Base-by-base conservation (phyloP, 2,888 invertebrate species). In the Sphinx pinastri region DNA sequence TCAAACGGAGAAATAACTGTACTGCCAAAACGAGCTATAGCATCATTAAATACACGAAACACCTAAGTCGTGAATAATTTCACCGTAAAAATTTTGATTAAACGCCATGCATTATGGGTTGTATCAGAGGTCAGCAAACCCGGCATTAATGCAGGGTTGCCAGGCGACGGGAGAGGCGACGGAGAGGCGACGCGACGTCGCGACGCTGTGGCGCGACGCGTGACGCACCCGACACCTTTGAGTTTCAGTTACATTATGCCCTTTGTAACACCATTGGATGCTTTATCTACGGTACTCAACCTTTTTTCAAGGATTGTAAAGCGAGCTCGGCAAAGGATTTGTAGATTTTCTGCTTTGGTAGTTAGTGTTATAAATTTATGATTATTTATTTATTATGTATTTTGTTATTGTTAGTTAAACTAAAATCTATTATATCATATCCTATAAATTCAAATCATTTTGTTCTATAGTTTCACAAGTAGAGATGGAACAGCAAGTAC, bases 61-160 rank as follows among this genome's bases (percentile, higher is more conserved):
- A 49, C 49, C 47, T 19, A 47, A 13, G 19, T 67, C 19, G n/a
- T 51, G 67, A 16, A 67, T 67, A 67, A 52, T 67, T 67, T 25
- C n/a, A 14, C 38, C 68, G 57, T 55, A 57, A 57, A 68, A 68
- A 14, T 11, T 11, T 25, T 68, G 45, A 67, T 68, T 45, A 68
- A 68, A 68, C 19, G 47, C 68, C 55, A 52, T 70, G 70, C 72
- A 74, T 75, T 72, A 71, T 71, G 63, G 67, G 58, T 80, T 77
- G 79, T 84, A 84, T 79, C 75, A 79, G 77, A 81, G 88, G 85
- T 87, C 85, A 86, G 81, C 80, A 79, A 85, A 84, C 86, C 77
- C 82, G 73, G 73, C 79, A 77, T 83, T 79, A 79, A 81, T 79
- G 79, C 80, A 77, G 82, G 81, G 86, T 83, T 85, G 85, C 83